Evolutionary conservation across 1,140 invertebrate genomes (phyloP), one percentile per base, ranked within the genome.

Genomic region (Leptonema lineaticorne): DNA sequence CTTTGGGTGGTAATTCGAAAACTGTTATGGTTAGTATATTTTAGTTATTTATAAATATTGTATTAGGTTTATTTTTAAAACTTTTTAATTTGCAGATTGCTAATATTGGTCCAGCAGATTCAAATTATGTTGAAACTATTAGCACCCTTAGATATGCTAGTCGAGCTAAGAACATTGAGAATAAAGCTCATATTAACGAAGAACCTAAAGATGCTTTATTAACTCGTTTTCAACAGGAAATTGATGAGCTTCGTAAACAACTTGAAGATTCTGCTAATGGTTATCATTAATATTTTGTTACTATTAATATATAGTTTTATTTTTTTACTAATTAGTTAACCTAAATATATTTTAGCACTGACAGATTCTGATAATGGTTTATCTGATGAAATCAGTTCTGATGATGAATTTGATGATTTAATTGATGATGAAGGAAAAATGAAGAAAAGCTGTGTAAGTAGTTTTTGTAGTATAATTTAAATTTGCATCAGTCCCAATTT

Each of bases 121-220:
- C 92, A 67, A 99, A 99, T 82, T 98, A 96, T 78, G 96, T 99
- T 76, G 97, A 99, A 81, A 96, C 95, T 0, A 93, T 99, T 48
- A 98, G 94, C 75, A 98, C 97, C 0, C 82, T 99, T 46, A 84
- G 98, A 14, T 99, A 99, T 82, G 97, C 97, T 0, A 96, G 95
- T 82, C 85, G 97, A 62, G 96, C 97, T 1, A 99, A 99, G 81
- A 96, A 94, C 76, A 99, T 99, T 67, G 92, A 96, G 77, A 99
- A 99, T 80, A 89, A 91, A 73, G 96, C 96, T 56, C 89, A 91
- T 72, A 91, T 99, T 63, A 99, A 99, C 79, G 96, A 98, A 78
- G 97, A 99, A 82, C 95, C 97, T 0, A 98, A 98, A 76, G 96
- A 99, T 83, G 96, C 97, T 2, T 81, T 99, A 22, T 86, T 99